Evolutionary conservation across 2,113 vertebrate species (phyloP), one percentile per base, ranked within the genome.

Genomic region (Nibea coibor): DNA sequence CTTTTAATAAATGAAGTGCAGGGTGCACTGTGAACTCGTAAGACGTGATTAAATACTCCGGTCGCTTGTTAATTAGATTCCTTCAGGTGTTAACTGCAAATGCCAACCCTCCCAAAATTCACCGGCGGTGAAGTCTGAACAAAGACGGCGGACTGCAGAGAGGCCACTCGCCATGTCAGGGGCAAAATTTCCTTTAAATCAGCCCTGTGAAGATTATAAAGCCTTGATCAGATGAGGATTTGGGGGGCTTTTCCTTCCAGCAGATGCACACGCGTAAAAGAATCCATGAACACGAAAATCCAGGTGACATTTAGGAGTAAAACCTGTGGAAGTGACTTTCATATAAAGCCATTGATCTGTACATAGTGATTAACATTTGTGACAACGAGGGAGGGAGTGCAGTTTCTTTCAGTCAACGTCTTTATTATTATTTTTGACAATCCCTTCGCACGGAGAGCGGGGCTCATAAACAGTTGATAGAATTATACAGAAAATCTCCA

Each of bases 1-100:
- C 76, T 89, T 91, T 89, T 90, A 88, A 92, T 93, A 90, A 92
- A 93, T 88, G 84, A 84, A 90, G 91, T 86, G 84, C 84, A 89
- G 81, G 81, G 83, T 76, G 83, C 83, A 75, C 70, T 57, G 79
- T 66, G 65, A 89, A 79, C 85, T 78, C 65, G 43, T 81, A 56
- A 81, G 81, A 89, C 57, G 78, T 91, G 91, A 93, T 93, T 89
- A 92, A 90, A 90, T 78, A 82, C 83, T 76, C 74, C 14, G 35
- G 24, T 74, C 86, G 78, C 86, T 80, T 43, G 74, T 88, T 93
- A 93, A 94, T 94, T 92, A 91, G 88, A 91, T 92, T 91, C 87
- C 89, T 85, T 91, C 92, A 92, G 91, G 88, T 89, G 86, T 88
- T 91, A 87, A 85, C 84, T 59, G 81, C 72, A 89, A 90, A 93